phyloP scores from a whole-genome alignment of 2,113 vertebrate species.

The Periophthalmodon schlosseri region DNA sequence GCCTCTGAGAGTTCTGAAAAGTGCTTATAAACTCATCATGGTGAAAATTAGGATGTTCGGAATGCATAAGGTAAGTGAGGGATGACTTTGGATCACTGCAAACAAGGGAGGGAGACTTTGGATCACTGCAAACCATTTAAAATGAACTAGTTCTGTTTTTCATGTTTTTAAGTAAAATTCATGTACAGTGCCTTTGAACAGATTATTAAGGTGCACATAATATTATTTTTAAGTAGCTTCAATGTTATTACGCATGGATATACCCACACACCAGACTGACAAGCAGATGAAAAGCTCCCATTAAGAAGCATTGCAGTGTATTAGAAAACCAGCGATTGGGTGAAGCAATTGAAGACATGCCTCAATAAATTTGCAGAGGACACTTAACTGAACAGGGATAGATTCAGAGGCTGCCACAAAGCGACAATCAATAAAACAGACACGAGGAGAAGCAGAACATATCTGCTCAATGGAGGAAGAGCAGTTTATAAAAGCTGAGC shows the following conservation, averaged over 20 bases:
- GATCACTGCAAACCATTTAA: too few species aligned
- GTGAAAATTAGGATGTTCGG: too few species aligned
- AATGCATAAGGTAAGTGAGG: too few species aligned
- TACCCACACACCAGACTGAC: conserved; percentile 6
- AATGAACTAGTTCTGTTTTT: too few species aligned
- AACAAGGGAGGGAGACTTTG: too few species aligned
- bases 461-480: conserved; percentile 30
- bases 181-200: neutral
- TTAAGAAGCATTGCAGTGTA: conserved; percentile 37
- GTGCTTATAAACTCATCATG: too few species aligned
- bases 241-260: neutral
- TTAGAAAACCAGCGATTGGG: conserved; percentile 23
- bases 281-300: conserved; percentile 23
- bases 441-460: conserved; percentile 11
- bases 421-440: conserved; percentile 56
- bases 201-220: neutral
- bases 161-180: too few species aligned
- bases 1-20: too few species aligned
- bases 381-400: conserved; percentile 40
- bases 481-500: conserved; percentile 49
- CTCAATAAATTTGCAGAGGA: conserved; percentile 51
- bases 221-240: conserved; percentile 5
- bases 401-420: conserved; percentile 58
- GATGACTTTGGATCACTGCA: too few species aligned
- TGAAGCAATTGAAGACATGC: conserved; percentile 45